Evolutionary conservation across 2,888 invertebrate species (phyloP).

Genomic region (Bellardia bayeri): DNA sequence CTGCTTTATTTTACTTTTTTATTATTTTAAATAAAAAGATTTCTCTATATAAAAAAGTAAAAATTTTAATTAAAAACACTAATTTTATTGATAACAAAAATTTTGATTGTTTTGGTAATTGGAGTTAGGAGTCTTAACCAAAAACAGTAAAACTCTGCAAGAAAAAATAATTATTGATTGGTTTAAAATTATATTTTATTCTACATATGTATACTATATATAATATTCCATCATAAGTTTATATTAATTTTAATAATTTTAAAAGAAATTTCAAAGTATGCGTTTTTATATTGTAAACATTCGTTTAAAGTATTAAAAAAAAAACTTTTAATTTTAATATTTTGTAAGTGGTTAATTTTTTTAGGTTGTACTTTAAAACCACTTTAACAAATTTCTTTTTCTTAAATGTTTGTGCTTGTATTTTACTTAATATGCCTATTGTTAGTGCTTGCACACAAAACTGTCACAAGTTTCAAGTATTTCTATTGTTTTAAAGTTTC

Average conservation of each 20-base stretch:
- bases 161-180: not conserved
- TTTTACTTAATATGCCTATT: not conserved
- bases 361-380: not conserved
- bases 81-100: constrained; percentile 29
- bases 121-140: not conserved
- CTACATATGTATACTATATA: constrained; percentile 18
- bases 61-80: not conserved
- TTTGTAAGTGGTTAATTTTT: not conserved
- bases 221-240: constrained; percentile 24
- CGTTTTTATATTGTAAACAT: constrained; percentile 7
- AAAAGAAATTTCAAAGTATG: constrained; percentile 28
- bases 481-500: not conserved
- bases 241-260: not conserved
- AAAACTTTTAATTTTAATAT: not conserved
- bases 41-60: constrained; percentile 7
- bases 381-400: not conserved
- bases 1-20: constrained; percentile 1
- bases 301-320: constrained; percentile 36
- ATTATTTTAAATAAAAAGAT: not conserved
- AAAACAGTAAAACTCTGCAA: not conserved
- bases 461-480: constrained; percentile 9
- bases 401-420: constrained; percentile 28
- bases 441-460: constrained; percentile 11
- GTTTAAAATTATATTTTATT: constrained; percentile 48
- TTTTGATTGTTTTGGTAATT: constrained; percentile 5